Evolutionary conservation across 1,140 invertebrate species (phyloP), one percentile per base, ranked within the genome.

Genomic region (Drepana arcuata): DNA sequence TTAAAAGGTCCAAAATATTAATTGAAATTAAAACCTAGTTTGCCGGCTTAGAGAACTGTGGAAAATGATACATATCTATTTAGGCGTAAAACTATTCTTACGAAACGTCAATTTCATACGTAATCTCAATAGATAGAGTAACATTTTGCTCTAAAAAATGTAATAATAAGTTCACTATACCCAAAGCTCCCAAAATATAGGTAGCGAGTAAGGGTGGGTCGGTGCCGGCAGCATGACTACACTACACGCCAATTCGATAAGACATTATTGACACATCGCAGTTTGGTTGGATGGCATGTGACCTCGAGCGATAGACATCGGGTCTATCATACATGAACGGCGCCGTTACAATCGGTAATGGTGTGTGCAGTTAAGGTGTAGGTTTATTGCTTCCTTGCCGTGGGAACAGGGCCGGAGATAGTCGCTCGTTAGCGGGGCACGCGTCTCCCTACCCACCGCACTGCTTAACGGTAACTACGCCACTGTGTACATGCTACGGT

Each of bases 331-430:
- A 59, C 43, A 49, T 54, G 48, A 44, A n/a, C n/a, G n/a, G 48
- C 43, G 55, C 70, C 69, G 75, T 74, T 73, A 74, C 62, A 71
- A 70, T 73, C 66, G 59, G 74, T 79, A 82, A 82, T 79, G 66
- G 58, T 59, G 52, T 67, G 63, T 71, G 72, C 72, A 75, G 77
- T 77, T 79, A 81, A 69, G 70, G 77, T 69, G 66, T 73, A 68
- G 67, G 59, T 67, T 81, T 81, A 81, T 81, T 78, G 53, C 77
- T 81, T 81, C 77, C 77, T 73, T 46, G 62, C 40, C 62, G 70
- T 75, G 73, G 57, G 69, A 80, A 72, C 67, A 59, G 47, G 48
- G 42, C 61, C 71, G 71, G 66, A 79, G 72, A 78, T 77, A 75
- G 70, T 63, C 49, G 54, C 66, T 68, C 64, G 61, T 66, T 71